Conservation (phyloP, 2,888 invertebrate species). For the Harmothoe impar region DNA sequence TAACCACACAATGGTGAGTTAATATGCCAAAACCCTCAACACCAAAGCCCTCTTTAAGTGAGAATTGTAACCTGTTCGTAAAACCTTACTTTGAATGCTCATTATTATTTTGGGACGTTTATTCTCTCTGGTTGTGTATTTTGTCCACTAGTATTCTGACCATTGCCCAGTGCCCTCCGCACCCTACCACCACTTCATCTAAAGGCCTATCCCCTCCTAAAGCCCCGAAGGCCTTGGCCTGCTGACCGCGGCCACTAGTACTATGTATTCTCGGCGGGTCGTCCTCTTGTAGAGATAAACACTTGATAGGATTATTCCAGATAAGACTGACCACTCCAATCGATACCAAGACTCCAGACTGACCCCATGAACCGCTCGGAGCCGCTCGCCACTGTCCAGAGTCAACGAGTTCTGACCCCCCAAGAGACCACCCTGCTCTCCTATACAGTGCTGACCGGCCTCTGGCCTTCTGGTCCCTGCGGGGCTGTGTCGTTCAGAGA, state of each 20-base stretch:
- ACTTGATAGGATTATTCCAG: slow-evolving; percentile 57
- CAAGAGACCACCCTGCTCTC: not conserved
- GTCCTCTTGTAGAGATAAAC: slow-evolving; percentile 34
- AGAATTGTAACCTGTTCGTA: not conserved
- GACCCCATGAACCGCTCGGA: slow-evolving; percentile 2
- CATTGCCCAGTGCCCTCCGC: slow-evolving; percentile 2
- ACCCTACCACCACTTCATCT: not conserved
- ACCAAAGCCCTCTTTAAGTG: not conserved
- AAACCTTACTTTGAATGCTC: too few species aligned
- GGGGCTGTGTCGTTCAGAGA: not conserved
- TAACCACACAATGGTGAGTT: not conserved
- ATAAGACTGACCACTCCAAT: slow-evolving; percentile 48
- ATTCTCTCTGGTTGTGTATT: not conserved
- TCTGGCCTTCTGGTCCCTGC: not conserved
- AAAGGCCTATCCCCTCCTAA: not conserved
- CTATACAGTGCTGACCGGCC: not conserved
- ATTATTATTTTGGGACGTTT: too few species aligned
- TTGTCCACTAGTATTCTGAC: slow-evolving; percentile 44
- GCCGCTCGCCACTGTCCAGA: not conserved
- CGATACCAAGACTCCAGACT: slow-evolving; percentile 40
- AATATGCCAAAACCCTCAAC: not conserved
- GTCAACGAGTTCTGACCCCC: slow-evolving; percentile 7
- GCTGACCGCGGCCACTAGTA: slow-evolving; percentile 38
- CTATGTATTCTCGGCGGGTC: slow-evolving; percentile 33
- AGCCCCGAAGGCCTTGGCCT: not conserved